Base-by-base conservation (phyloP, 2,113 vertebrate genomes). In the Sminthopsis crassicaudata region DNA sequence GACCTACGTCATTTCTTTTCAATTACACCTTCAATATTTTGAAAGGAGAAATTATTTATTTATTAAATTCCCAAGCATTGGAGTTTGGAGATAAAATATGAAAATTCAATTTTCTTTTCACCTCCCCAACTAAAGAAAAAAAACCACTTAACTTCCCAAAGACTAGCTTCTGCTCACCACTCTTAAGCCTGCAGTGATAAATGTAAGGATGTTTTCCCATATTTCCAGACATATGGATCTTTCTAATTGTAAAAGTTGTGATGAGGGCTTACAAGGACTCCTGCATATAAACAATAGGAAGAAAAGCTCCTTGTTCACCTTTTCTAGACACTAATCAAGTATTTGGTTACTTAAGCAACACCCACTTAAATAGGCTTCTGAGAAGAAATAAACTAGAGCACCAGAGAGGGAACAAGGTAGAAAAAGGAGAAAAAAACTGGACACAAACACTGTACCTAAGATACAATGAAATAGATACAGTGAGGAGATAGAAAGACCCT, bases 11-110 rank as follows among this genome's bases (percentile, higher is more conserved):
- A 84, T 84, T 7, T n/a, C 16, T 19, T 84, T 84, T 42, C n/a
- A 84, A 84, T 22, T 84, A 84, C 22, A 22, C 36, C 16, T 76
- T 42, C n/a, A 16, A 76, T 76, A 42, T 53, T 30, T 92, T 51
- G 11, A 54, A 94, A 91, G 42, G 52, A 90, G 93, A 14, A 6
- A 14, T 96, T 95, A 0, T 23, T 93, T 92, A 53, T 52, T 91
- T 46, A 90, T 50, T 91, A 90, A 91, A 93, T 60, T 36, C 23
- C 46, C 52, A 92, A 26, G 14, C 51, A 46, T 50, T n/a, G 42
- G 24, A 25, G 50, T 95, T 91, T 76, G n/a, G 52, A 84, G 53
- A 90, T 94, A 94, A 46, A 55, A 9, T 60, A 23, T 55, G 30
- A 52, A 51, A 89, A 90, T 50, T 30, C 92, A 84, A 23, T 42